These are phyloP conservation scores for Neria commutata DNA, from an alignment of 2,888 invertebrate species.

Conservation along the genomic window DNA sequence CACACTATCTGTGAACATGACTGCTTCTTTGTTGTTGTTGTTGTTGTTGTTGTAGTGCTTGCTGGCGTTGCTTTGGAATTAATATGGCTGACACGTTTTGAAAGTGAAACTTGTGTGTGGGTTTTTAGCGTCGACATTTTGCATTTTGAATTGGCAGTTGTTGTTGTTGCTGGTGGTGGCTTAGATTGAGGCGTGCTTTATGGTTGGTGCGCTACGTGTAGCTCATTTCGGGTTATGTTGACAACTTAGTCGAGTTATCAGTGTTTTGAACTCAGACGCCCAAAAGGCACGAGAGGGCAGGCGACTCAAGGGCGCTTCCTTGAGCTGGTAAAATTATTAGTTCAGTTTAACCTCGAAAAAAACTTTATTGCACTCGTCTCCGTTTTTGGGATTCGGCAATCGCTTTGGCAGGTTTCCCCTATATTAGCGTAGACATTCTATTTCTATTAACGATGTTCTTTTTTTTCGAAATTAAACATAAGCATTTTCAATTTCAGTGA, in stretches of 20 bases:
- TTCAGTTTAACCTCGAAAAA: too few species aligned
- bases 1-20: too few species aligned
- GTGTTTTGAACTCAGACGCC: not conserved
- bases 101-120: constrained; percentile 48
- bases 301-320: too few species aligned
- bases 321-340: too few species aligned
- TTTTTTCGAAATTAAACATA: constrained; percentile 8
- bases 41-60: not conserved
- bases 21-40: not conserved
- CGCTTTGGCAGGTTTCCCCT: too few species aligned
- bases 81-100: constrained; percentile 39
- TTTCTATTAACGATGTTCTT: too few species aligned
- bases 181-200: too few species aligned
- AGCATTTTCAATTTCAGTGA: constrained; percentile 25
- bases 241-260: not conserved
- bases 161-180: not conserved
- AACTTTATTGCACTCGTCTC: too few species aligned
- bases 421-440: too few species aligned
- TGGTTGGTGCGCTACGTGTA: not conserved
- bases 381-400: too few species aligned
- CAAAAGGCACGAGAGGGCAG: not conserved
- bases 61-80: not conserved
- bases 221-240: not conserved
- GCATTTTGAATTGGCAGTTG: not conserved
- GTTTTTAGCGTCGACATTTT: not conserved